Evolutionary conservation across 2,888 invertebrate species (phyloP), one percentile per base, ranked within the genome.

Genomic region (Drosophila niveifrons): DNA sequence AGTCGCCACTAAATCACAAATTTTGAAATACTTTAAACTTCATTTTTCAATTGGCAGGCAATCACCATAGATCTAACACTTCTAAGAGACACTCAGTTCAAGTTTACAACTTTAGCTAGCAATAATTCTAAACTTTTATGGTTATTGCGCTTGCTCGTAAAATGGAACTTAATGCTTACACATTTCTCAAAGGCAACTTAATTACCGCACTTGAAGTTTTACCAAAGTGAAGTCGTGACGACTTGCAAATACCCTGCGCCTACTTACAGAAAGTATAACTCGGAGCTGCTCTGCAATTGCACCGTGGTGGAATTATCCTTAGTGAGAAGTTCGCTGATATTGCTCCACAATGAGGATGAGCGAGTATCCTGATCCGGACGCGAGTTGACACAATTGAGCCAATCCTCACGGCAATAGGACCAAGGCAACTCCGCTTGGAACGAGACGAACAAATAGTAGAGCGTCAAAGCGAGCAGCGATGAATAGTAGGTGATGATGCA

Each of bases 401-500:
- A 92, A 48, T 83, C 88, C 0, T 88, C 83, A 2, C 93, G 90
- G 81, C 96, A 97, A 18, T 93, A 88, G 0, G 96, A 93, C 97
- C 97, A 97, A 0, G 97, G 97, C 51, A 97, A 91, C 1, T 94
- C 93, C 0, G 94, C 81, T 71, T 94, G 94, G 90, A 96, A 96
- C 58, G 96, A 96, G 86, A 95, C 94, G 6, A 94, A 91, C 80
- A 97, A 92, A 91, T 96, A 97, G 91, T 94, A 96, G 9, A 96
- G 82, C 9, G 96, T 95, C 36, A 96, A 90, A 0, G 95, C 95
- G 93, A 96, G 94, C 53, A 97, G 92, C 0, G 95, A 95, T 56
- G 95, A 95, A 90, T 97, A 97, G 91, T 97, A 97, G 0, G 96
- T 95, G 1, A 96, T 93, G 11, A 96, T 95, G 78, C 94, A 95